Conservation (phyloP, 2,888 invertebrate genomes). For the Agriopis aurantiaria region DNA sequence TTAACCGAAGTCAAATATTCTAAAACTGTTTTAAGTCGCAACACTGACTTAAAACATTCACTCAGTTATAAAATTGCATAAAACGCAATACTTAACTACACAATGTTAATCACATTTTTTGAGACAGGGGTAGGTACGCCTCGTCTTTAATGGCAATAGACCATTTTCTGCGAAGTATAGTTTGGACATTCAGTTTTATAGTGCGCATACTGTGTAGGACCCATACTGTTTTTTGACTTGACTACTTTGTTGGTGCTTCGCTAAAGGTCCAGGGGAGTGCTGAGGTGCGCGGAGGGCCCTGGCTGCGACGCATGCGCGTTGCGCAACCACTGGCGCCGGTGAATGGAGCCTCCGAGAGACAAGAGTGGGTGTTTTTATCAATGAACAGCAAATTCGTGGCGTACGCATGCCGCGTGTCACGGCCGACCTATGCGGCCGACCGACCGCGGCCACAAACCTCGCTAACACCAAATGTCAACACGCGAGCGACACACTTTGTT, state of each 20-base stretch:
- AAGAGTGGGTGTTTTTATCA: constrained; percentile 84
- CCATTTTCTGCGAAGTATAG: no score
- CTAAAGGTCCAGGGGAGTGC: constrained; percentile 63
- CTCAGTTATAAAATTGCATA: no score
- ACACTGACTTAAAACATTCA: no score
- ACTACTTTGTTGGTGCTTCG: constrained; percentile 46
- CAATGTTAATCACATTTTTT: no score
- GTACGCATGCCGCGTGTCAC: constrained; percentile 80
- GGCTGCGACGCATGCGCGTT: constrained; percentile 71
- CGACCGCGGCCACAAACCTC: constrained; percentile 55
- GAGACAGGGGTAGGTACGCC: no score
- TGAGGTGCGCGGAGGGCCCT: constrained; percentile 46
- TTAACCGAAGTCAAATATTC: no score
- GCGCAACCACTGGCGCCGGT: constrained; percentile 80
- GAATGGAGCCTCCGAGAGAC: constrained; percentile 73
- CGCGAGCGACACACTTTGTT: constrained; percentile 53
- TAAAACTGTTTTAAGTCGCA: no score
- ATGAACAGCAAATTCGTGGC: constrained; percentile 83
- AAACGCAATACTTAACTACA: no score
- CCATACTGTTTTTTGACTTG: constrained; percentile 23
- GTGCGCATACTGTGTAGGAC: not conserved
- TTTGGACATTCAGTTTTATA: no score
- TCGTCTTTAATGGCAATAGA: no score
- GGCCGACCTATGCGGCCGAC: constrained; percentile 76
- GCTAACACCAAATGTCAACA: constrained; percentile 79